Evolutionary conservation across 1,140 invertebrate species (phyloP).

Genomic region (Metaphire vulgaris): DNA sequence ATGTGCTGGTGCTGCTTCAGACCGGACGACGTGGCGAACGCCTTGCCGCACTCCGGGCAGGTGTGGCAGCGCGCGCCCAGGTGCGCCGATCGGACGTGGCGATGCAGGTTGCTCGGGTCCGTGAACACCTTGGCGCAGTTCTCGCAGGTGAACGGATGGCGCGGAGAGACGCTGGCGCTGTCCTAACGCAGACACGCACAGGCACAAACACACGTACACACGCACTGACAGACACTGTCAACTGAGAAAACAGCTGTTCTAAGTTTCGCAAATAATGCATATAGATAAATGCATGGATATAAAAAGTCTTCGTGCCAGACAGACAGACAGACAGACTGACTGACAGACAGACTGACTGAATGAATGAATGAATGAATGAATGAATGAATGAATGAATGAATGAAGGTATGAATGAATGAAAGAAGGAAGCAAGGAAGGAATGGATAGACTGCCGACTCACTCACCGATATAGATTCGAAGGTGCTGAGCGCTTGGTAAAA

Average conservation of each 20-base stretch:
- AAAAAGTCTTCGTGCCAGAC: not conserved
- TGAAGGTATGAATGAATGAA: not conserved
- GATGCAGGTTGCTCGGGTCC: constrained; percentile 89
- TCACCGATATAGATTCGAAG: not conserved
- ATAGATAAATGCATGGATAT: not conserved
- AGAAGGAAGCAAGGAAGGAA: not conserved
- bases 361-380: not conserved
- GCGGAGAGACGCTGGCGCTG: constrained; percentile 38
- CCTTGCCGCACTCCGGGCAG: constrained; percentile 95
- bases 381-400: not conserved
- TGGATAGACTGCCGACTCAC: not conserved
- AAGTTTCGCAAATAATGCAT: not conserved
- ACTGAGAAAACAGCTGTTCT: not conserved
- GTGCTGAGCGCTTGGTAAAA: not conserved
- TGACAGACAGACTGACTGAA: not conserved
- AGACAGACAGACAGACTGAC: not conserved
- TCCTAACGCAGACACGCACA: not conserved
- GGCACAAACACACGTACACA: not conserved
- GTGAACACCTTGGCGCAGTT: constrained; percentile 90
- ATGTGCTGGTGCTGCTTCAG: constrained; percentile 95
- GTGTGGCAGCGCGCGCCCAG: constrained; percentile 86
- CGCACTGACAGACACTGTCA: not conserved
- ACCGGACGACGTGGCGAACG: constrained; percentile 92
- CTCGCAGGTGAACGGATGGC: constrained; percentile 70
- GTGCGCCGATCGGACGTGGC: constrained; percentile 89